Conservation (phyloP, 1,140 invertebrate genomes). For the Oryctes rhinoceros region DNA sequence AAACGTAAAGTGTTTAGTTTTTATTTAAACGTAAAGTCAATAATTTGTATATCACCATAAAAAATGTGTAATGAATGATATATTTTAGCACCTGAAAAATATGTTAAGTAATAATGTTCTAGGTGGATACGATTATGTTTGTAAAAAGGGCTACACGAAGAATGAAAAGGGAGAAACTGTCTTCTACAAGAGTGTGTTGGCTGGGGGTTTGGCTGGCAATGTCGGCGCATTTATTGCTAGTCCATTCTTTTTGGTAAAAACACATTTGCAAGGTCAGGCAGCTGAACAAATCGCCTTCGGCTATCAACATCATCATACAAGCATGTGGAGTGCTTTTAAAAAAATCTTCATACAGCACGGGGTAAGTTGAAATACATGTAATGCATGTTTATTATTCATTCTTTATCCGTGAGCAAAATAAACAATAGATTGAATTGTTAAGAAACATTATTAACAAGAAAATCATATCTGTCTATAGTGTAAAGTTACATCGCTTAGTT, state of each 20-base stretch:
- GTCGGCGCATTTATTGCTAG: conserved; percentile 78
- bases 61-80: too few relatives aligned
- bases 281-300: conserved; percentile 83
- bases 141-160: conserved; percentile 31
- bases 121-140: conserved; percentile 41
- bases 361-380: conserved; percentile 56
- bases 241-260: conserved; percentile 88
- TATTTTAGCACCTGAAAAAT: too few relatives aligned
- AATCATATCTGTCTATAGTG: too few relatives aligned
- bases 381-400: too few relatives aligned
- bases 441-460: too few relatives aligned
- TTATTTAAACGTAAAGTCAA: too few relatives aligned
- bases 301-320: conserved; percentile 80
- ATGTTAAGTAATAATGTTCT: background rate
- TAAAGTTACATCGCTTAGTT: too few relatives aligned
- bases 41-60: too few relatives aligned
- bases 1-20: too few relatives aligned
- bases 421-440: too few relatives aligned
- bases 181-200: conserved; percentile 64
- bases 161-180: conserved; percentile 72
- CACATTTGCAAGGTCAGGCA: conserved; percentile 83
- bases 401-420: too few relatives aligned
- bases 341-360: conserved; percentile 78
- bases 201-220: conserved; percentile 53
- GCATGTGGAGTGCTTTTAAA: conserved; percentile 72